Conservation (phyloP, 1,140 invertebrate genomes). For the Chironomus striatipennis region DNA sequence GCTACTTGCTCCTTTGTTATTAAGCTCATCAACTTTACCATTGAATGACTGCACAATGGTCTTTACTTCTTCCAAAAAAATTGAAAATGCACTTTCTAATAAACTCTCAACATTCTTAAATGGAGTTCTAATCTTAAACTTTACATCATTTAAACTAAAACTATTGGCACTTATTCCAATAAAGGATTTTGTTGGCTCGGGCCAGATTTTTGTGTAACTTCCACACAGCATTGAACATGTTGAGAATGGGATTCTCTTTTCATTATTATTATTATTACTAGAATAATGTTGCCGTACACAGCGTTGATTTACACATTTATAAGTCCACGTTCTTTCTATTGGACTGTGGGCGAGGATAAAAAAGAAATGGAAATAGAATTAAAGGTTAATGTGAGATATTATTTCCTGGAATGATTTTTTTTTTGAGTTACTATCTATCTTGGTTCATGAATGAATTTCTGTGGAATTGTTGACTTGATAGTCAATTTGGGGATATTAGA, state of each 20-base stretch:
- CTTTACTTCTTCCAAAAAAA: conserved; percentile 35
- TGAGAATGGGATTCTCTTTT: conserved; percentile 37
- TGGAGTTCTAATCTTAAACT: conserved; percentile 33
- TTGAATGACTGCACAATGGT: conserved; percentile 31
- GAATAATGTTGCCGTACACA: conserved; percentile 34
- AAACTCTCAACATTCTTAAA: conserved; percentile 33
- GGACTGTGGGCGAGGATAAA: conserved; percentile 31
- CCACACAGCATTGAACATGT: conserved; percentile 40
- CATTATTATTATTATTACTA: conserved; percentile 27
- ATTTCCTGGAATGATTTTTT: background rate
- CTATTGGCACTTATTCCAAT: conserved; percentile 34
- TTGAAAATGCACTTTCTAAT: conserved; percentile 33
- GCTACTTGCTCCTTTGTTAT: background rate
- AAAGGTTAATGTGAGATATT: background rate
- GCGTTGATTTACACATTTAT: conserved; percentile 37
- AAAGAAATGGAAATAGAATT: conserved; percentile 14
- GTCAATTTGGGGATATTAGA: too few species aligned
- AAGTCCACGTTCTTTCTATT: conserved; percentile 38
- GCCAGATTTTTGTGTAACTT: conserved; percentile 38
- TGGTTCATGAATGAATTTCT: too few species aligned
- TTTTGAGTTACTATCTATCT: too few species aligned
- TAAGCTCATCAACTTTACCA: conserved; percentile 25
- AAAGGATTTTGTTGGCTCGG: conserved; percentile 36
- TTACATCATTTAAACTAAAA: conserved; percentile 34
- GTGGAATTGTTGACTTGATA: too few species aligned